Conservation (phyloP, 2,888 invertebrate genomes). For the Germaria angustata region DNA sequence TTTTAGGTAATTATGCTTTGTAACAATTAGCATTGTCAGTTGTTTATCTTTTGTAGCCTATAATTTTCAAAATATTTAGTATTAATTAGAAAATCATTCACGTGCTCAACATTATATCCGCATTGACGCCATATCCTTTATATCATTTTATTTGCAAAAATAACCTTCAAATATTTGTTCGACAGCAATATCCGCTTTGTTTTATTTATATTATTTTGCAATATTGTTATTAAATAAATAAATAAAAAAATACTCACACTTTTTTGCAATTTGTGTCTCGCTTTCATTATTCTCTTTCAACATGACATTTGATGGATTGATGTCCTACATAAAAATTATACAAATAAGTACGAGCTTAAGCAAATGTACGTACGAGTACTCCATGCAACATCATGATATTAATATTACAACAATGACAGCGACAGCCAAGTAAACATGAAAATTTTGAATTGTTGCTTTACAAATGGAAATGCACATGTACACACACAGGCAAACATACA, state of each 20-base stretch:
- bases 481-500: not conserved
- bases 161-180: conserved; percentile 36
- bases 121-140: not conserved
- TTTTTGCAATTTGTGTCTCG: not conserved
- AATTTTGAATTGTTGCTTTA: not conserved
- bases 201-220: conserved; percentile 16
- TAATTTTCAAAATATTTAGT: too few species aligned
- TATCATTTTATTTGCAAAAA: not conserved
- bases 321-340: conserved; percentile 36
- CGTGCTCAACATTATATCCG: not conserved
- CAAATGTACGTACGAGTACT: not conserved
- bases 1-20: too few species aligned
- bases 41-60: too few species aligned
- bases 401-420: not conserved
- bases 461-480: not conserved
- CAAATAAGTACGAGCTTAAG: not conserved
- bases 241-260: not conserved
- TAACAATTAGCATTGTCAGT: too few species aligned
- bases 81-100: not conserved
- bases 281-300: conserved; percentile 1
- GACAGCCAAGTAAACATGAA: not conserved
- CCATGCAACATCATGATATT: not conserved
- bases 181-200: conserved; percentile 28
- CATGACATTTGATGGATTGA: conserved; percentile 58
- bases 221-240: conserved; percentile 8